phyloP scores from a whole-genome alignment of 2,113 vertebrate genomes.

The Camelus bactrianus region DNA sequence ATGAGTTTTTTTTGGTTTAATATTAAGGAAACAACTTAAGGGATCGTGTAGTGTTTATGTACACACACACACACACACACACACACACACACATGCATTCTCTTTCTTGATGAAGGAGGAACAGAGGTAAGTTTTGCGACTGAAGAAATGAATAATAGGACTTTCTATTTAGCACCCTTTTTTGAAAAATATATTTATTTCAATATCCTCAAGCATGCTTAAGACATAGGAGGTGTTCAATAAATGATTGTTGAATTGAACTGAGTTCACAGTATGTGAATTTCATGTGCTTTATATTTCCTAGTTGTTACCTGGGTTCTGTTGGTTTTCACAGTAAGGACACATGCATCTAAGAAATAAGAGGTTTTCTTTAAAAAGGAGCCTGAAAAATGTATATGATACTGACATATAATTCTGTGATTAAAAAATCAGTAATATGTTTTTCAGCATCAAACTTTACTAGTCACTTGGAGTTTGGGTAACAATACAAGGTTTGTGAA shows the following conservation, averaged over 20 bases:
- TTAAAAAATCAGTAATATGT: not conserved
- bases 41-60: not conserved
- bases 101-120: not conserved
- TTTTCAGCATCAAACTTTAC: constrained; percentile 1
- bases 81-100: not conserved
- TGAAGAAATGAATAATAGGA: not conserved
- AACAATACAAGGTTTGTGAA: not conserved
- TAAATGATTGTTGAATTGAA: not conserved
- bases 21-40: not conserved
- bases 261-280: not conserved
- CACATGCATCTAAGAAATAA: not conserved
- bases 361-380: not conserved
- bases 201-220: not conserved
- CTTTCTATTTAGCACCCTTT: constrained; percentile 48
- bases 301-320: not conserved
- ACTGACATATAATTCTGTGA: not conserved
- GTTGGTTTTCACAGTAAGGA: not conserved
- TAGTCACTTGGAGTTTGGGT: not conserved
- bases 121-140: not conserved
- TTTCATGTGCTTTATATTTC: not conserved
- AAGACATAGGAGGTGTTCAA: not conserved
- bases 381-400: not conserved
- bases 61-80: not conserved
- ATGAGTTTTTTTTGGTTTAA: not conserved
- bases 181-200: constrained; percentile 10